A percentile compares a stretch with the other conserved stretches of the same genome.
These are phyloP conservation scores for Syrrhaptes paradoxus DNA, from an alignment of 2,113 vertebrate species.

Conservation along the genomic window DNA sequence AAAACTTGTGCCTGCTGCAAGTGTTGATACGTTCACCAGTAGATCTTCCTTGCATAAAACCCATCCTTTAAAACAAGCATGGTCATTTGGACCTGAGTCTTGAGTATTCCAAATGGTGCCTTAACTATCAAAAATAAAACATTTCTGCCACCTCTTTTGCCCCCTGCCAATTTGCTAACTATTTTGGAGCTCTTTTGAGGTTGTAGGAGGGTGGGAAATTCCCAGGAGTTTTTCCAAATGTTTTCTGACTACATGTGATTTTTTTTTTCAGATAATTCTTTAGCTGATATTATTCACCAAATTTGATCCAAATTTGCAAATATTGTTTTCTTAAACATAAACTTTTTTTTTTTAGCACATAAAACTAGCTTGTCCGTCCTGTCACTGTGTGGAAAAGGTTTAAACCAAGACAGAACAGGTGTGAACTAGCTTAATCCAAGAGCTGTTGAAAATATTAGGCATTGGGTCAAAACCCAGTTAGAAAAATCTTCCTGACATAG, in stretches of 20 bases:
- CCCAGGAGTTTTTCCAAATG: neutral
- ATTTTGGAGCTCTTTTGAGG: neutral
- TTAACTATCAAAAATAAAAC: neutral
- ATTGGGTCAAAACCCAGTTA: neutral
- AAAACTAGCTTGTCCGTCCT: neutral
- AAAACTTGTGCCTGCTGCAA: neutral
- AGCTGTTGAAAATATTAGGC: neutral
- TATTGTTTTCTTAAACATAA: neutral
- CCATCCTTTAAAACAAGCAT: neutral
- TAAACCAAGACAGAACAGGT: neutral
- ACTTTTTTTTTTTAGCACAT: neutral
- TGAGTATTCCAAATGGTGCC: neutral
- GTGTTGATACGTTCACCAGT: neutral
- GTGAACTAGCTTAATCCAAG: neutral
- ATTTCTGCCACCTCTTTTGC: neutral
- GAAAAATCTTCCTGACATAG: neutral
- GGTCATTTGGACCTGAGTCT: neutral
- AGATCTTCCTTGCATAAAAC: neutral
- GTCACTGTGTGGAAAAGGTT: neutral
- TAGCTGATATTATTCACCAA: neutral
- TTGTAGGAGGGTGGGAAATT: neutral
- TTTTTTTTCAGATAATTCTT: neutral
- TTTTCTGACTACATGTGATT: neutral
- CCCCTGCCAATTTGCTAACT: neutral
- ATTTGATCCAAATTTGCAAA: neutral